These are phyloP conservation scores for Malacoctenus gilli DNA, from an alignment of 2,797 vertebrate species.

Conservation along the genomic window DNA sequence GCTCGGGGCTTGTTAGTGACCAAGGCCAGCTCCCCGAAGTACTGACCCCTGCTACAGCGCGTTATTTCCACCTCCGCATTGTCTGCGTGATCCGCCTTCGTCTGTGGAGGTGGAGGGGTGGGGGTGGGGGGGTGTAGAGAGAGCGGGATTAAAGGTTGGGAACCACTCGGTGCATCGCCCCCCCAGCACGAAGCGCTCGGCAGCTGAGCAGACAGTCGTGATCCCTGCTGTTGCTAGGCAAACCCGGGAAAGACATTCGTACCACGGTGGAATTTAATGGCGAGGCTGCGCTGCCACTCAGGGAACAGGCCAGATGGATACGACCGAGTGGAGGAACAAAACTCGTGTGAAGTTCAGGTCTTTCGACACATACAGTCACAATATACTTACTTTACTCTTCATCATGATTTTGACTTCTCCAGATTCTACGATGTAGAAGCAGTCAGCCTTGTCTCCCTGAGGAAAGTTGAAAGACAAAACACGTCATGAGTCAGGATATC, in stretches of 20 bases:
- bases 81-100: constrained; percentile 89
- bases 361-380: too few species aligned
- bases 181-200: constrained; percentile 20
- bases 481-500: not conserved
- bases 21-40: constrained; percentile 97
- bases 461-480: constrained; percentile 14
- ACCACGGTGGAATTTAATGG: constrained; percentile 26
- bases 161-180: constrained; percentile 12
- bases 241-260: constrained; percentile 39
- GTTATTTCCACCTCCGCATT: constrained; percentile 95
- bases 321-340: not conserved
- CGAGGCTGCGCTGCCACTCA: too few species aligned
- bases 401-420: constrained; percentile 98
- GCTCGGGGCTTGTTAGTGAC: constrained; percentile 99
- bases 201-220: constrained; percentile 24
- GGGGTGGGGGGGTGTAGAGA: constrained; percentile 9
- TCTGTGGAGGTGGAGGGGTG: constrained; percentile 75
- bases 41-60: constrained; percentile 93
- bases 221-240: constrained; percentile 59
- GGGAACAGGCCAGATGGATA: too few species aligned
- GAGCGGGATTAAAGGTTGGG: constrained; percentile 48
- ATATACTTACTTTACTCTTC: constrained; percentile 92
- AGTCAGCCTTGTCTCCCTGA: constrained; percentile 94
- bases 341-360: not conserved
- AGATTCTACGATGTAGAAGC: constrained; percentile 95